Base-by-base conservation (phyloP, 2,797 vertebrate genomes). In the Alcedo quadribrachys region DNA sequence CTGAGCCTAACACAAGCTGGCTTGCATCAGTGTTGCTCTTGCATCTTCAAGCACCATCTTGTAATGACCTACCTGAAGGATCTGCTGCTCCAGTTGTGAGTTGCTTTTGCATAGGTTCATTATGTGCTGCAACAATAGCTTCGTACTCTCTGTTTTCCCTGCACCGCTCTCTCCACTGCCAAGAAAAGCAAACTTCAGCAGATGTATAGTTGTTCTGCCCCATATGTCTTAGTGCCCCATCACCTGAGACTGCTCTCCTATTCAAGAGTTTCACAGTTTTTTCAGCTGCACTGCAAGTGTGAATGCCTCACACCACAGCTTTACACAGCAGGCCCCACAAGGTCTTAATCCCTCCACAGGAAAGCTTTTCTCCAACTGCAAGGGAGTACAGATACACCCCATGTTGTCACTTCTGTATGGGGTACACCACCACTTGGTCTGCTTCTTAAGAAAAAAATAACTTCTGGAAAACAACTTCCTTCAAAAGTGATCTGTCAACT, bases 111-210 rank as follows among this genome's bases (percentile, higher is more conserved):
- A 98, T 3, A 98, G 92, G 62, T 97, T 96, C 97, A 98, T 98
- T 83, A 98, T 95, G 63, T 98, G 98, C 66, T 96, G 94, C 83
- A 98, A 90, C 58, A 98, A 88, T 2, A 98, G 94, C 66, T 98
- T 98, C 0, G 97, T 97, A 94, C 97, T 98, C 90, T 98, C 98
- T 0, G 98, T 98, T 91, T 98, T 98, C 28, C 98, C 98, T 12
- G 98, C 98, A 37, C 98, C 98, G 2, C 98, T 98, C 89, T 98
- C 98, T 55, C 98, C 98, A 28, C 98, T 98, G 93, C 43, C 69
- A 92, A 76, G 68, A 45, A 92, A 91, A 90, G 40, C 22, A 51
- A 90, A 81, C 40, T 76, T 10, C 30, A 83, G 62, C 19, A 85
- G 6, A 20, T 1, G 4, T 33, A 28, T 0, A 61, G 19, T 13